These are phyloP conservation scores for Elgaria multicarinata DNA, from an alignment of 2,113 vertebrate genomes.

Conservation along the genomic window DNA sequence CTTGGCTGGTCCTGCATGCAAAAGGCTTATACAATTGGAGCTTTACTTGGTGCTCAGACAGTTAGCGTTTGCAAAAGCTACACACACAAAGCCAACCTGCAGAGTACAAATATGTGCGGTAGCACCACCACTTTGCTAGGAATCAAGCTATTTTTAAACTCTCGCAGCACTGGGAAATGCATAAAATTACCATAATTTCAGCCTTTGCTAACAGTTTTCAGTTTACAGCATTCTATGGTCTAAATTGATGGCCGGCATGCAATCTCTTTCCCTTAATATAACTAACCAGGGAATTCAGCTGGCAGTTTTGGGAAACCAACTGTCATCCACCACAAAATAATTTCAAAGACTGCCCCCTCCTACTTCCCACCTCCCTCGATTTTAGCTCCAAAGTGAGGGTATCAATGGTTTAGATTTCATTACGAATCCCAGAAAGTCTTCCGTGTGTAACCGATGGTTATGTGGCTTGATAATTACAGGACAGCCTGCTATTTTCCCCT, in stretches of 20 bases:
- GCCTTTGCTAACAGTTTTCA: constrained; percentile 61
- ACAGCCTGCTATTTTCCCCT: constrained; percentile 42
- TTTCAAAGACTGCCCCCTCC: background rate
- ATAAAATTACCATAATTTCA: constrained; percentile 78
- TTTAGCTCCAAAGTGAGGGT: background rate
- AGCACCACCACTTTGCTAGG: constrained; percentile 61
- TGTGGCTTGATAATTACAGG: constrained; percentile 52
- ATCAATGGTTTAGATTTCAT: constrained; percentile 15
- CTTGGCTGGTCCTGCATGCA: background rate
- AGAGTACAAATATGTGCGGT: constrained; percentile 24
- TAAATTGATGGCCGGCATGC: constrained; percentile 59
- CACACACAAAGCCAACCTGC: constrained; percentile 36
- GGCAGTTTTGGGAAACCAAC: constrained; percentile 12
- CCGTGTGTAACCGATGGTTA: constrained; percentile 39
- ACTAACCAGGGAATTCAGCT: constrained; percentile 28
- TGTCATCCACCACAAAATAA: background rate
- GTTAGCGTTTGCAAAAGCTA: constrained; percentile 29
- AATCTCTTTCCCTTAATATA: constrained; percentile 20
- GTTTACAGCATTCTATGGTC: constrained; percentile 51
- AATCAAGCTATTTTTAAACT: constrained; percentile 77
- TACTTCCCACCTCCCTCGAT: background rate
- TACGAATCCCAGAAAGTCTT: constrained; percentile 40
- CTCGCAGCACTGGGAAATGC: constrained; percentile 68
- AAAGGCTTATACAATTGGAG: background rate
- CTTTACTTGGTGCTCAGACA: constrained; percentile 10